Evolutionary conservation across 2,797 vertebrate genomes (phyloP).

Genomic region (Etheostoma perlongum): DNA sequence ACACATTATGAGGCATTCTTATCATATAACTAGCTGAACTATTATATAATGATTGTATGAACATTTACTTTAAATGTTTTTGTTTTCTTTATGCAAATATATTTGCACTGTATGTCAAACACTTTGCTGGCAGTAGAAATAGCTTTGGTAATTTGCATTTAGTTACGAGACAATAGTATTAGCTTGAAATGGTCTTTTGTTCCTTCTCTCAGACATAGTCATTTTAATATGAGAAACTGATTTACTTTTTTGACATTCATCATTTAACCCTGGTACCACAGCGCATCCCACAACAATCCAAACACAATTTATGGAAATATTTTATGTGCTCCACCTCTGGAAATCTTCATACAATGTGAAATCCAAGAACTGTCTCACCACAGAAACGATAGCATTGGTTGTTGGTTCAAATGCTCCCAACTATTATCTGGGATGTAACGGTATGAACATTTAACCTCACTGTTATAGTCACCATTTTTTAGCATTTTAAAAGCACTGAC

Average conservation of each 20-base stretch:
- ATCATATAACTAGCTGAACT: background rate
- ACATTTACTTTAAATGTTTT: background rate
- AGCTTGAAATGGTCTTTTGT: background rate
- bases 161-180: background rate
- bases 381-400: background rate
- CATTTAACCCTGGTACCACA: slow-evolving; percentile 6
- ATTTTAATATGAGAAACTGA: background rate
- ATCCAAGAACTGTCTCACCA: background rate
- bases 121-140: background rate
- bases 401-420: background rate
- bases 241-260: slow-evolving; percentile 4
- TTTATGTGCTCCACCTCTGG: background rate
- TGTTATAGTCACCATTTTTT: no score
- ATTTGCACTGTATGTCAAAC: background rate
- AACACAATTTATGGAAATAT: background rate
- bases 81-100: background rate
- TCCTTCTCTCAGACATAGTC: background rate
- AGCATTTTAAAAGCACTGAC: no score
- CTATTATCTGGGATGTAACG: no score
- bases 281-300: background rate
- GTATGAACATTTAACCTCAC: no score
- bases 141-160: background rate
- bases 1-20: background rate
- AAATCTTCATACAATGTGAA: background rate
- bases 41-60: background rate